Evolutionary conservation across 2,797 vertebrate species (phyloP).

Genomic region (Epinephelus malabaricus): DNA sequence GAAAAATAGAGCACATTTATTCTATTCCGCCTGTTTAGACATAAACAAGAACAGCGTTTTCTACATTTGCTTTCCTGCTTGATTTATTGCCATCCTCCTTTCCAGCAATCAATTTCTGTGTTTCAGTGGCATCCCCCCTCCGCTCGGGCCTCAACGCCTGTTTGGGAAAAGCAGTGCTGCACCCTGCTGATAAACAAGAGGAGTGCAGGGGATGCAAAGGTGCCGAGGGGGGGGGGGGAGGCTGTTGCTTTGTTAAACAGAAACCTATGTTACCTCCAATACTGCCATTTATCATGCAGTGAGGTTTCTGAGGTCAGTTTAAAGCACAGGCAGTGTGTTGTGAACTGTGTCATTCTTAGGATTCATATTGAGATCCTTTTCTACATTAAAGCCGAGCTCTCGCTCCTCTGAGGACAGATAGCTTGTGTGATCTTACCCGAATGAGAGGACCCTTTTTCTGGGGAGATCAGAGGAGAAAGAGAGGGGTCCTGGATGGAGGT

Average conservation of each 20-base stretch:
- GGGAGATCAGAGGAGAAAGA: slow-evolving; percentile 31
- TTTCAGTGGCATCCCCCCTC: slow-evolving; percentile 69
- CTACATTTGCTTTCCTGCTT: slow-evolving; percentile 85
- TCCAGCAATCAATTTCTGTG: slow-evolving; percentile 84
- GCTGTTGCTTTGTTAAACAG: slow-evolving; percentile 32
- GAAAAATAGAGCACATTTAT: slow-evolving; percentile 87
- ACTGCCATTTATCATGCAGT: background rate
- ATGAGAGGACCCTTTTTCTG: slow-evolving; percentile 20
- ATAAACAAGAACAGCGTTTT: slow-evolving; percentile 87
- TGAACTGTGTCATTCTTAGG: background rate
- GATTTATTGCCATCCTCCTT: slow-evolving; percentile 87
- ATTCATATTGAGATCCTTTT: slow-evolving; percentile 20
- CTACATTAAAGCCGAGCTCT: slow-evolving; percentile 8
- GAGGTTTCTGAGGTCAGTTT: background rate
- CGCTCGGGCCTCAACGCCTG: slow-evolving; percentile 9
- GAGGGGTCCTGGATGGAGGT: slow-evolving; percentile 55
- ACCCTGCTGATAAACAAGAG: slow-evolving; percentile 88
- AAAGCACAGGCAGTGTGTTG: background rate
- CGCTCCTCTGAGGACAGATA: background rate
- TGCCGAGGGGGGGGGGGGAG: background rate
- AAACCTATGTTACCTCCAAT: background rate
- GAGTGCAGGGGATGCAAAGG: slow-evolving; percentile 56
- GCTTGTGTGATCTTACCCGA: slow-evolving; percentile 19
- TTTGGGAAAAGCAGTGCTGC: slow-evolving; percentile 93
- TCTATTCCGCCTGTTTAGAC: slow-evolving; percentile 87